A percentile compares a stretch with the other conserved stretches of the same genome.
Conservation (phyloP, 2,113 vertebrate genomes). For the Podarcis muralis region DNA sequence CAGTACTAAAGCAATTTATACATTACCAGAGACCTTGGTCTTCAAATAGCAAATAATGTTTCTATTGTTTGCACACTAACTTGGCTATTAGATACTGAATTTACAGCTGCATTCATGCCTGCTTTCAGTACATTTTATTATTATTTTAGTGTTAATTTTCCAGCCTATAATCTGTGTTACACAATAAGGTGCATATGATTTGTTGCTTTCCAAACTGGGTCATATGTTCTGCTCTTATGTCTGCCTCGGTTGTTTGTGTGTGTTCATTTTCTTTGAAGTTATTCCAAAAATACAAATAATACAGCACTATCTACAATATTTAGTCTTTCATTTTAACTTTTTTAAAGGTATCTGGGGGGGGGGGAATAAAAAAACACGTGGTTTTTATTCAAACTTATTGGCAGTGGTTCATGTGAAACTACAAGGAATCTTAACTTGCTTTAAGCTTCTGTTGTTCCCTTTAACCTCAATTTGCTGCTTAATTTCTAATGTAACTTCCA, state of each 20-base stretch:
- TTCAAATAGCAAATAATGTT: conserved; percentile 49
- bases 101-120: conserved; percentile 72
- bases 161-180: conserved; percentile 61
- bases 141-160: conserved; percentile 63
- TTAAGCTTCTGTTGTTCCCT: conserved; percentile 69
- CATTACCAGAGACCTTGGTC: neutral
- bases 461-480: conserved; percentile 73
- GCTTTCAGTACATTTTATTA: conserved; percentile 67
- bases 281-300: conserved; percentile 65
- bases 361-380: conserved; percentile 60
- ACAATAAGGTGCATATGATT: conserved; percentile 49
- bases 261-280: conserved; percentile 72
- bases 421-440: conserved; percentile 79
- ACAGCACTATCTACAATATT: conserved; percentile 78
- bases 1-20: neutral
- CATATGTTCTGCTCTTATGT: conserved; percentile 45
- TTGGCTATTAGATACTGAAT: conserved; percentile 50
- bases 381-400: conserved; percentile 70
- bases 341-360: neutral
- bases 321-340: conserved; percentile 74
- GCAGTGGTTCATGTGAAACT: conserved; percentile 73
- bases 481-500: conserved; percentile 69
- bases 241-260: conserved; percentile 24
- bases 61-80: neutral
- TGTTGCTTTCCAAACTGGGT: conserved; percentile 56